These are phyloP conservation scores for Proisotoma minuta DNA, from an alignment of 2,888 invertebrate species.

Conservation along the genomic window DNA sequence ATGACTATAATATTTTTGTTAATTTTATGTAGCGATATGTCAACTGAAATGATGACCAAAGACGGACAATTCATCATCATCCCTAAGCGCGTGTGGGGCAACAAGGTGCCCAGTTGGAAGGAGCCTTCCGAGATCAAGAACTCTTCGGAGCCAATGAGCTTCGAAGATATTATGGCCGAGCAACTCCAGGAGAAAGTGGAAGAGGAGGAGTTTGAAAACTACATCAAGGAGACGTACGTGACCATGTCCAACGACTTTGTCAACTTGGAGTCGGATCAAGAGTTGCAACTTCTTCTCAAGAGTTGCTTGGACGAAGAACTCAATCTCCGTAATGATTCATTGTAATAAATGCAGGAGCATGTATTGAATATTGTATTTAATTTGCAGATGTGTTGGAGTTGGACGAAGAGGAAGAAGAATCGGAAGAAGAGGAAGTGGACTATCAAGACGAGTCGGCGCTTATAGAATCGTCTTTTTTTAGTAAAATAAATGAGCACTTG, in stretches of 20 bases:
- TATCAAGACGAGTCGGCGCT: neutral
- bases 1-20: too few species aligned
- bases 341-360: too few species aligned
- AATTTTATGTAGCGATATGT: neutral
- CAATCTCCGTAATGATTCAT: conserved; percentile 3
- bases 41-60: conserved; percentile 7
- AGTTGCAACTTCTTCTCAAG: neutral
- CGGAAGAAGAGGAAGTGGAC: neutral
- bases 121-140: neutral
- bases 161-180: conserved; percentile 13
- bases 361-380: too few species aligned
- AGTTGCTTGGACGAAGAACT: conserved; percentile 11
- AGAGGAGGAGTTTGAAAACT: conserved; percentile 30
- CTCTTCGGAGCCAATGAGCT: neutral
- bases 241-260: conserved; percentile 17
- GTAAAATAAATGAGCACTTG: conserved; percentile 5
- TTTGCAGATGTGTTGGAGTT: conserved; percentile 7
- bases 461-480: conserved; percentile 1
- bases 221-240: conserved; percentile 23
- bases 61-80: conserved; percentile 14
- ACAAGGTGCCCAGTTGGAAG: conserved; percentile 6
- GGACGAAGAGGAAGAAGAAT: conserved; percentile 6
- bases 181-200: conserved; percentile 9
- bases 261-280: conserved; percentile 9
- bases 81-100: neutral